Conservation (phyloP, 2,797 vertebrate genomes). For the Falco peregrinus region DNA sequence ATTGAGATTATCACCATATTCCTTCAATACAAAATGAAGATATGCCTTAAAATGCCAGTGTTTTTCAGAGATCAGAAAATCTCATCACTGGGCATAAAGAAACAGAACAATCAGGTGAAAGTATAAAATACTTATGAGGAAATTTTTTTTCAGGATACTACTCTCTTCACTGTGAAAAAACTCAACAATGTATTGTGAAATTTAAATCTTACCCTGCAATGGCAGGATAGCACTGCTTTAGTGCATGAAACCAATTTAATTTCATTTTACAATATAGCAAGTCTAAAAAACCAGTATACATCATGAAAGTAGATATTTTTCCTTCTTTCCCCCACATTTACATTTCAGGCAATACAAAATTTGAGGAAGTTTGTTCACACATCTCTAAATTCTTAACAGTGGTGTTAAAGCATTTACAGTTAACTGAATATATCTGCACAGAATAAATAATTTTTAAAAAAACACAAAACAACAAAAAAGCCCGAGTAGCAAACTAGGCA, state of each 20-base stretch:
- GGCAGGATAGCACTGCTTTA: neutral
- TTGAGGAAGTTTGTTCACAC: neutral
- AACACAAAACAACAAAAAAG: neutral
- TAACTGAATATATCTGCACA: neutral
- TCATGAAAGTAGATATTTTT: neutral
- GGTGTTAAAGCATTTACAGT: neutral
- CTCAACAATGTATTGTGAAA: neutral
- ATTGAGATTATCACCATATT: neutral
- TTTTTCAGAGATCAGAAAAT: neutral
- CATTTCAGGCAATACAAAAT: neutral
- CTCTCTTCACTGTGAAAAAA: neutral
- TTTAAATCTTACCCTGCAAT: neutral
- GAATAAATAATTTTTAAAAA: neutral
- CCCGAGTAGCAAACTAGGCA: neutral
- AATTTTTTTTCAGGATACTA: neutral
- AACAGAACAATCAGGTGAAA: neutral
- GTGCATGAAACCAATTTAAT: neutral
- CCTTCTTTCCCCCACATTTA: neutral
- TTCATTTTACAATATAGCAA: neutral
- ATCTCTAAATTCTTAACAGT: neutral
- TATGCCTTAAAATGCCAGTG: neutral
- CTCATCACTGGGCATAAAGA: neutral
- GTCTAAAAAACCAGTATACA: neutral
- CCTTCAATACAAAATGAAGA: neutral
- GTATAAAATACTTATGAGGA: neutral